These are phyloP conservation scores for Eidolon helvum DNA, from an alignment of 2,113 vertebrate species.

Conservation along the genomic window DNA sequence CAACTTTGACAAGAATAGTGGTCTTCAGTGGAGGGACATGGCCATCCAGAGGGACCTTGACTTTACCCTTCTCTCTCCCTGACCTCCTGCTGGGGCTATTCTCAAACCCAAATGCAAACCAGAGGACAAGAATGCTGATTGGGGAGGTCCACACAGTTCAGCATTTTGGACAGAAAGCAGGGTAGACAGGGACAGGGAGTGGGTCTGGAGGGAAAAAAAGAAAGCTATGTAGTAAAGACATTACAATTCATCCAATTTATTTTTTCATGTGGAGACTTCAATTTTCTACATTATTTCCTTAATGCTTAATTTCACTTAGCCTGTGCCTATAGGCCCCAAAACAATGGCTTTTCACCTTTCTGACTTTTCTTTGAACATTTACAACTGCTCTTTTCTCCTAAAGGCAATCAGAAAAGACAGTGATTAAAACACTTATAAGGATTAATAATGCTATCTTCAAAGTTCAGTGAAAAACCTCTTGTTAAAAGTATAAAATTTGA, in stretches of 20 bases:
- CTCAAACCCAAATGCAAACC: neutral
- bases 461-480: slow-evolving; percentile 4
- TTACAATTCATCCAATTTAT: neutral
- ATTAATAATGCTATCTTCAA: neutral
- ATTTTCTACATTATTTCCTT: slow-evolving; percentile 15
- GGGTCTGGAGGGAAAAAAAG: neutral
- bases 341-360: neutral
- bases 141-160: neutral
- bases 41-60: too few relatives aligned
- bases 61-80: neutral
- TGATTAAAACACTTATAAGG: neutral
- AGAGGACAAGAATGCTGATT: neutral
- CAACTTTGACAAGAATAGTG: neutral
- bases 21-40: neutral
- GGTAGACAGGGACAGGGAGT: neutral
- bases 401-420: neutral
- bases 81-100: neutral
- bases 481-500: slow-evolving; percentile 20
- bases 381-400: slow-evolving; percentile 4
- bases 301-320: neutral
- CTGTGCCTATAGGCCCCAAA: neutral
- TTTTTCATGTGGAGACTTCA: neutral
- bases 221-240: neutral
- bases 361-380: slow-evolving; percentile 15
- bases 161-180: neutral